A percentile compares a stretch with the other conserved stretches of the same genome.
Evolutionary conservation across 2,113 vertebrate species (phyloP).

Genomic region (Paramormyrops kingsleyae): DNA sequence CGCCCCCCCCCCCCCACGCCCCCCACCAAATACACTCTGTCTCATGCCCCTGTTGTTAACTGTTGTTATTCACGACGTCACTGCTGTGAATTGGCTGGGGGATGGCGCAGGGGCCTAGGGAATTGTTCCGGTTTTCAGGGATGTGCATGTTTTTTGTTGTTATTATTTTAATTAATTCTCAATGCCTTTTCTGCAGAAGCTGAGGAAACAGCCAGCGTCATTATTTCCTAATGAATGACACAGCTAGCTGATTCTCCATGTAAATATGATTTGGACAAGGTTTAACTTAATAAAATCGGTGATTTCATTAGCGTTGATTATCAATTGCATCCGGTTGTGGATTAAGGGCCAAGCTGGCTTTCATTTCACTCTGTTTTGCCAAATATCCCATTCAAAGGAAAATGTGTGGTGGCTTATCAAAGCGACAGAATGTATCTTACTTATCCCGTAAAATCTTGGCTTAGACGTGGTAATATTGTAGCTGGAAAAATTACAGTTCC

Average conservation of each 20-base stretch:
- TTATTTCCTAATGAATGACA: slow-evolving; percentile 4
- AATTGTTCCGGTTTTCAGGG: neutral
- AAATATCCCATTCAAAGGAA: slow-evolving; percentile 15
- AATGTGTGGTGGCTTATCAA: neutral
- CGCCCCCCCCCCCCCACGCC: neutral
- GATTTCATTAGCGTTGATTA: slow-evolving; percentile 18
- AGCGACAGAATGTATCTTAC: neutral
- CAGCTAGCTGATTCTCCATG: neutral
- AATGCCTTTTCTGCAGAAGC: neutral
- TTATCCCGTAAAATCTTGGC: neutral
- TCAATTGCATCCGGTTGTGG: neutral
- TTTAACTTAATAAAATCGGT: slow-evolving; percentile 11
- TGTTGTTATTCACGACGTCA: neutral
- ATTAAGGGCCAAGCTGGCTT: slow-evolving; percentile 8
- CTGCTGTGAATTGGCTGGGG: neutral
- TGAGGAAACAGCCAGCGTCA: neutral
- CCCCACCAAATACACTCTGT: neutral
- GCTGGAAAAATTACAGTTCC: neutral
- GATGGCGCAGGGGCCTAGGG: neutral
- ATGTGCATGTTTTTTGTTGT: neutral
- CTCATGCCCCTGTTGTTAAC: neutral
- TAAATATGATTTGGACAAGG: slow-evolving; percentile 4
- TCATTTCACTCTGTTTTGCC: neutral
- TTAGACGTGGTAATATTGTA: neutral
- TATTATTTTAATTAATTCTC: neutral